Evolutionary conservation across 2,888 invertebrate genomes (phyloP), one percentile per base, ranked within the genome.

Genomic region (Drosophila niveifrons): DNA sequence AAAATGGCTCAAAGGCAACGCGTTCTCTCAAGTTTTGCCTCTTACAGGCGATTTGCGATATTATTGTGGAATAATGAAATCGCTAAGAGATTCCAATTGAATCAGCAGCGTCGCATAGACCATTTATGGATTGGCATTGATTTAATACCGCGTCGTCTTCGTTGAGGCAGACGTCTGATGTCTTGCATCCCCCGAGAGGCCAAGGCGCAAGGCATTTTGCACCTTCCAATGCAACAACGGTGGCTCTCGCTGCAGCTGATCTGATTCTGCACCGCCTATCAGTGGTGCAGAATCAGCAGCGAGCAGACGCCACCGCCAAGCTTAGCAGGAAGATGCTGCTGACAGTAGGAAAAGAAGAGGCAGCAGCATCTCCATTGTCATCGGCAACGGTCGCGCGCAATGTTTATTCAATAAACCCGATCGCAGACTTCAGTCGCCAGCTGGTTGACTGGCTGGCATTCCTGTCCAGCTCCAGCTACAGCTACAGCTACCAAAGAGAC

Each of bases 391-490:
- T n/a, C 61, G 31, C 34, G 34, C 48, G 50, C 80, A 81, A 91
- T 91, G 90, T 91, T 91, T 91, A 91, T 91, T 91, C 90, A 91
- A 91, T 90, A 91, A 91, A 90, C 90, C 80, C 80, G 90, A 78
- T 75, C 75, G 58, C 66, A 66, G 70, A 66, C 70, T n/a, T n/a
- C n/a, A 36, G 66, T 65, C 79, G 79, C 75, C 88, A 82, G 82
- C 82, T 11, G 50, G 17, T 15, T n/a, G 18, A 10, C 18, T 34
- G 34, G 34, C 66, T 71, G 58, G 68, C 79, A 77, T 76, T 74
- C 69, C 76, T 74, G 52, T 47, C 64, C 67, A 15, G 31, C 31
- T 51, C 15, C 50, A 23, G 23, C 23, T 23, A 23, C 8, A 47
- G 41, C 67, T 51, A 36, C 62, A 51, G 23, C 56, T 17, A 9